Evolutionary conservation across 2,797 vertebrate species (phyloP).

Genomic region (Chromobotia macracanthus): DNA sequence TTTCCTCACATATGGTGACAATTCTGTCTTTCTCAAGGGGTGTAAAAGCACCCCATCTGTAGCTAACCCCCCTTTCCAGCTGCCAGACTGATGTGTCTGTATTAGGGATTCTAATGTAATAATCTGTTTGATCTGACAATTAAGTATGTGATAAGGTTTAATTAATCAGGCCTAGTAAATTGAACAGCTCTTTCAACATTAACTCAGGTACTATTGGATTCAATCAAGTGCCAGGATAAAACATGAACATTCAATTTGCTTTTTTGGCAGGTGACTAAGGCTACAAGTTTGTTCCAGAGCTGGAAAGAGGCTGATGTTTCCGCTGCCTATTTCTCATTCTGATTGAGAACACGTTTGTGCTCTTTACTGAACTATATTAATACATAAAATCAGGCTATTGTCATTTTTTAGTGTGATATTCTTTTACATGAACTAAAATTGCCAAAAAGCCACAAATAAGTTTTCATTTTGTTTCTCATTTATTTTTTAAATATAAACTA

Average conservation of each 20-base stretch:
- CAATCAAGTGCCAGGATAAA: neutral
- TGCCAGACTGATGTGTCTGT: neutral
- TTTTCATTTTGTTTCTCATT: no score
- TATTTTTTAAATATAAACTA: no score
- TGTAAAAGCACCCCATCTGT: slow-evolving; percentile 47
- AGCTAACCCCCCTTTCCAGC: slow-evolving; percentile 6
- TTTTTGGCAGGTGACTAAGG: no score
- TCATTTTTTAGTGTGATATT: no score
- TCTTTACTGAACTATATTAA: neutral
- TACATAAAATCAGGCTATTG: neutral
- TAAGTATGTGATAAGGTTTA: slow-evolving; percentile 34
- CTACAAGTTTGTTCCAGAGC: neutral
- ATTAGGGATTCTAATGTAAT: neutral
- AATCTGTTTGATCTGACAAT: slow-evolving; percentile 21
- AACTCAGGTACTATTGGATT: neutral
- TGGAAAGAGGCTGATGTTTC: slow-evolving; percentile 50
- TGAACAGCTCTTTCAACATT: neutral
- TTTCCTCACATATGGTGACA: slow-evolving; percentile 58
- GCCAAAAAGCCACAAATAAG: no score
- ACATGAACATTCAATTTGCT: neutral
- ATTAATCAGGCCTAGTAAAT: slow-evolving; percentile 30
- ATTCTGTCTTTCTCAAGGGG: slow-evolving; percentile 57
- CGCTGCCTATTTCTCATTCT: neutral
- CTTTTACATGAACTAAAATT: no score
- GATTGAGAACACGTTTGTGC: neutral